phyloP scores from a whole-genome alignment of 2,113 vertebrate species.

The Oncorhynchus keta region DNA sequence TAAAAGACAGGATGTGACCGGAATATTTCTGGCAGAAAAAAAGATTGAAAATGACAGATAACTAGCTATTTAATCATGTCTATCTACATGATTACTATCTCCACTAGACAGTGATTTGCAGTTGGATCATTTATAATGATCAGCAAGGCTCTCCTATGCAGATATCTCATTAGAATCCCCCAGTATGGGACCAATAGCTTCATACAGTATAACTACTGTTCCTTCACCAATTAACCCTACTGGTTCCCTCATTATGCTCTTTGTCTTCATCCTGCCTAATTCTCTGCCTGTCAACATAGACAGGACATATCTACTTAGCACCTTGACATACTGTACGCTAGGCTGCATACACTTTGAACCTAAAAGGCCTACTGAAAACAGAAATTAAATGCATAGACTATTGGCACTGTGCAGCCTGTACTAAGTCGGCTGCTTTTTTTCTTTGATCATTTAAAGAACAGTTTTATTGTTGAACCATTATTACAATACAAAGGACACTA shows the following conservation, averaged over 20 bases:
- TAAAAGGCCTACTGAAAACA: no score
- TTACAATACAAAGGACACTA: no score
- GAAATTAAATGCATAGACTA: no score
- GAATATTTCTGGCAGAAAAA: background rate
- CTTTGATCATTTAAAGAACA: no score
- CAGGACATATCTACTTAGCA: no score
- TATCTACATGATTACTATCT: background rate
- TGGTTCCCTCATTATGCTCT: background rate
- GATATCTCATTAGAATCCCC: background rate
- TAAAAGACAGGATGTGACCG: constrained; percentile 1
- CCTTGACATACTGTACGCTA: no score
- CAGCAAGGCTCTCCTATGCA: background rate
- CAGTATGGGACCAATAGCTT: background rate
- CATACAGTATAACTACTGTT: background rate
- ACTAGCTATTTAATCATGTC: background rate
- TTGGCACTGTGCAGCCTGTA: no score
- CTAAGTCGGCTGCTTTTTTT: no score
- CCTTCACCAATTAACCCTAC: background rate
- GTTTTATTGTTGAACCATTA: no score
- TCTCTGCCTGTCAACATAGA: no score
- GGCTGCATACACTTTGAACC: no score
- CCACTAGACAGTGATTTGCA: background rate
- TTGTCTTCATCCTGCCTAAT: background rate
- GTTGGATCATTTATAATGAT: background rate
- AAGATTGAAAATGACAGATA: background rate